Conservation (phyloP, 2,797 vertebrate species). For the Phrynocephalus vlangalii region DNA sequence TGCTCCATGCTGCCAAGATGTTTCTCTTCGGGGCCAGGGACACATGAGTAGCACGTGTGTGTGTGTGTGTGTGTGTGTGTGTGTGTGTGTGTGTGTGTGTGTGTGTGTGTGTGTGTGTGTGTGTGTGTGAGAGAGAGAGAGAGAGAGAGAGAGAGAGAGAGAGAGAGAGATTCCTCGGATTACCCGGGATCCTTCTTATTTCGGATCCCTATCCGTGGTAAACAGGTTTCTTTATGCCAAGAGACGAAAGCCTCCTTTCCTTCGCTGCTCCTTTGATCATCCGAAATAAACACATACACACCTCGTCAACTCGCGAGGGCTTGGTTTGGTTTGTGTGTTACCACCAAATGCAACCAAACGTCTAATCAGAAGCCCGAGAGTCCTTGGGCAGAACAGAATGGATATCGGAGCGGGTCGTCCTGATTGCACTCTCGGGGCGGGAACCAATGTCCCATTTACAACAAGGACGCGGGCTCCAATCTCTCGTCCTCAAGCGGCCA, state of each 20-base stretch:
- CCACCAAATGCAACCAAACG: not conserved
- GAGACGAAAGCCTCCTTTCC: too few relatives aligned
- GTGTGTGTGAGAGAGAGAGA: too few relatives aligned
- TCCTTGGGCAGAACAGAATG: not conserved
- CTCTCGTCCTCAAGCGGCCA: not conserved
- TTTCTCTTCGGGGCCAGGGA: not conserved
- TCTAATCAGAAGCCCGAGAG: not conserved
- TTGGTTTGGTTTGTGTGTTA: not conserved
- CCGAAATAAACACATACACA: not conserved
- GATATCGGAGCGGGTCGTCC: slow-evolving; percentile 7
- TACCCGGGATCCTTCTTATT: accelerated
- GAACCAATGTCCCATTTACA: not conserved
- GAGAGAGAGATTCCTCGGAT: not conserved
- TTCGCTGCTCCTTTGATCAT: not conserved
- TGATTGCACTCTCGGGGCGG: not conserved
- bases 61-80: too few relatives aligned
- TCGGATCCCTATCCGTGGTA: not conserved
- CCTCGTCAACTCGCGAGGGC: not conserved
- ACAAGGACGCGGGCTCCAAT: not conserved
- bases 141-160: too few relatives aligned
- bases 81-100: too few relatives aligned
- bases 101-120: too few relatives aligned
- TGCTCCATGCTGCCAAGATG: not conserved
- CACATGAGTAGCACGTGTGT: not conserved
- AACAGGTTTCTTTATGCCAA: not conserved